Evolutionary conservation across 2,888 invertebrate genomes (phyloP).

Genomic region (Malthinus seriepunctatus): DNA sequence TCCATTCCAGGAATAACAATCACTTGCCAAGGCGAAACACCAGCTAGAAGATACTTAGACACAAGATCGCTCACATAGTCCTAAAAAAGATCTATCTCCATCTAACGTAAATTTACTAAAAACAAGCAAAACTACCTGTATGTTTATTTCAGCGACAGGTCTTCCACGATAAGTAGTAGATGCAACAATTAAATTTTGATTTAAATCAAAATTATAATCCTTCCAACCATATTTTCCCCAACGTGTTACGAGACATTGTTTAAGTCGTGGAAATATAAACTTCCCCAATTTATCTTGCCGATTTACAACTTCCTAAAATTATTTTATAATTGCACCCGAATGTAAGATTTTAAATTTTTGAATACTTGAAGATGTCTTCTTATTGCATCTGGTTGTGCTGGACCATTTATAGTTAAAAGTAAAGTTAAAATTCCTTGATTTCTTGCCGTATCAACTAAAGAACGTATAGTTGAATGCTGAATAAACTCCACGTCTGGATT

Average conservation of each 20-base stretch:
- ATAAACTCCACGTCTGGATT: slow-evolving; percentile 52
- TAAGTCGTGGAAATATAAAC: slow-evolving; percentile 67
- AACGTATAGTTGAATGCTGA: slow-evolving; percentile 58
- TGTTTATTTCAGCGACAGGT: slow-evolving; percentile 70
- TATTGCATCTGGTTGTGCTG: slow-evolving; percentile 48
- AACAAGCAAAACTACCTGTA: slow-evolving; percentile 61
- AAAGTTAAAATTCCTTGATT: slow-evolving; percentile 77
- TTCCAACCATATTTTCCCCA: slow-evolving; percentile 82
- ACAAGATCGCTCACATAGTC: slow-evolving; percentile 78
- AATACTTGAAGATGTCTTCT: slow-evolving; percentile 48
- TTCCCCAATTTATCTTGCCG: slow-evolving; percentile 63
- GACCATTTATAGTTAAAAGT: slow-evolving; percentile 65
- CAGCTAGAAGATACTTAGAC: slow-evolving; percentile 73
- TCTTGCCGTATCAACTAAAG: slow-evolving; percentile 70
- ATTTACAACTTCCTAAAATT: slow-evolving; percentile 57
- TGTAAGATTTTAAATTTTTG: background rate
- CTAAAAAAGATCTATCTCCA: slow-evolving; percentile 52
- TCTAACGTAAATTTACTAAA: background rate
- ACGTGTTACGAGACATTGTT: slow-evolving; percentile 68
- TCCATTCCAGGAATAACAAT: slow-evolving; percentile 69
- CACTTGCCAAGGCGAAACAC: slow-evolving; percentile 81
- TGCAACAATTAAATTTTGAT: slow-evolving; percentile 71
- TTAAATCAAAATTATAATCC: slow-evolving; percentile 62
- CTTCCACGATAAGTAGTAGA: slow-evolving; percentile 70
- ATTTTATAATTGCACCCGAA: background rate